Base-by-base conservation (phyloP, 1,140 invertebrate genomes). In the Drosophila serrata region DNA sequence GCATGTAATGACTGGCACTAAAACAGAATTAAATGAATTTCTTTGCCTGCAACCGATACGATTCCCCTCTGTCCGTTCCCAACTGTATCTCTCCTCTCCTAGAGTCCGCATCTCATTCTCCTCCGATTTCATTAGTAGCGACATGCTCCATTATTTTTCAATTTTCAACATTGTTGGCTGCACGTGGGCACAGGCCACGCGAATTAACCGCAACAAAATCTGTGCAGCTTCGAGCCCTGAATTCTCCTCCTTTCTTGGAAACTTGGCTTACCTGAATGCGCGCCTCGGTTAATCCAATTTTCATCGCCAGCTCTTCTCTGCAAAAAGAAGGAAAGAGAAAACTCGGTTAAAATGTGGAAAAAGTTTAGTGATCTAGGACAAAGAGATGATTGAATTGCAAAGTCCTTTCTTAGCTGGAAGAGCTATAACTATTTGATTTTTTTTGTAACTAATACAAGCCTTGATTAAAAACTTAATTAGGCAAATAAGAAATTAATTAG, bases 291-390 rank as follows among this genome's bases (percentile, higher is more conserved):
- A 99, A 94, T 88, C 98, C 98, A 87, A 99, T 98, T 93, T 99
- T 98, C 96, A 99, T 97, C 22, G 99, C 99, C 53, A 99, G 94
- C 93, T 99, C 98, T 93, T 99, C 99, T 92, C 99, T 98, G 95
- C 70, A 87, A 86, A 45, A 56, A 33, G 19, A 53, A 6, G 19
- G 17, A 48, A 79, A 61, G 31, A 53, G 24, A 40, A 59, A 55
- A 48, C 42, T 60, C 11, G 22, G 35, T 77, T 39, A 64, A 33
- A 58, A 45, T 33, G 57, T 46, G 45, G 53, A 22, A 31, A 67
- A 31, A 37, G 35, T 37, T 3, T 5, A 37, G 19, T 13, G 40
- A 31, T 37, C 49, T 33, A 8, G 33, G 39, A 13, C 15, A 37
- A 0, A 4, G 1, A 22, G 17, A 9, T 39, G 46, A 67, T 46